Conservation (phyloP, 1,140 invertebrate genomes). For the Ylistrum balloti region DNA sequence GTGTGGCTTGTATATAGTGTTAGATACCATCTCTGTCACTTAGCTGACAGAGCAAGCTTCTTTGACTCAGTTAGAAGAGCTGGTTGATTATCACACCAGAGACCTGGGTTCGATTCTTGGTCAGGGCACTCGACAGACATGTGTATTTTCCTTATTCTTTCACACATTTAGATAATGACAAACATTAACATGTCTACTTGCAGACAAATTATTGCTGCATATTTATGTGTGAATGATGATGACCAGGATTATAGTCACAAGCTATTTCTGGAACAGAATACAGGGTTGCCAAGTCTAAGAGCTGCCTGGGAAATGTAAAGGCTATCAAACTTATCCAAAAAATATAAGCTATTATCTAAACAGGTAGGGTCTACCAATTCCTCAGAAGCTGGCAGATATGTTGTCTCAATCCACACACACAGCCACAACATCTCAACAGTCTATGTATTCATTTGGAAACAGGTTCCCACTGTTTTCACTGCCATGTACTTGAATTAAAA, state of each 20-base stretch:
- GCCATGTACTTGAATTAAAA: neutral
- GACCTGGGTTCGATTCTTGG: no score
- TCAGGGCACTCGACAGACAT: no score
- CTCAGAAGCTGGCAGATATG: neutral
- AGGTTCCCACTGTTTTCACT: neutral
- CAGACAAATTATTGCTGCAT: no score
- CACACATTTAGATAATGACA: no score
- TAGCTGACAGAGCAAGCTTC: no score
- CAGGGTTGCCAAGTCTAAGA: neutral
- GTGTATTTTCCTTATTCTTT: no score
- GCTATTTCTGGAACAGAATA: constrained; percentile 14
- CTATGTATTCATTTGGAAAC: neutral
- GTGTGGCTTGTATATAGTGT: no score
- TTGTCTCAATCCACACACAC: neutral
- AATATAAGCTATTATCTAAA: constrained; percentile 36
- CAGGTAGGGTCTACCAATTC: neutral
- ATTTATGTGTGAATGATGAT: neutral
- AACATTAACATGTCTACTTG: no score
- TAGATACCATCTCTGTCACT: no score
- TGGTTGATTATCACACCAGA: no score
- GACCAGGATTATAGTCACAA: neutral
- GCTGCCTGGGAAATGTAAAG: constrained; percentile 21
- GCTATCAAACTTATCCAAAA: neutral
- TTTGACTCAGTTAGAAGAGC: no score
- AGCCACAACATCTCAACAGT: neutral